These are phyloP conservation scores for Microtus ochrogaster DNA, from an alignment of 2,113 vertebrate species.

Conservation along the genomic window DNA sequence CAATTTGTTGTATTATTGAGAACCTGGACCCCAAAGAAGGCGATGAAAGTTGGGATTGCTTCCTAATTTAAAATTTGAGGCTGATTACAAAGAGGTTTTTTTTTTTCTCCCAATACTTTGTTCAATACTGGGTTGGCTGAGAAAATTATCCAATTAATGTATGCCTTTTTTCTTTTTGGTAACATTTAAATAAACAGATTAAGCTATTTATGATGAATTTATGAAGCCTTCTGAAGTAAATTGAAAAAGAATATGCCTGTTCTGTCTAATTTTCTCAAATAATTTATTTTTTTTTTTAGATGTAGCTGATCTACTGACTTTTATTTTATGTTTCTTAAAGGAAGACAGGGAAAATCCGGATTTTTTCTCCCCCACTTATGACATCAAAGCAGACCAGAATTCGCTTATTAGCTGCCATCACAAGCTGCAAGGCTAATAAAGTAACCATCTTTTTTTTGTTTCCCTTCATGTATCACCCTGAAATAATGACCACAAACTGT, in stretches of 20 bases:
- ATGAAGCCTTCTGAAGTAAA: slow-evolving; percentile 33
- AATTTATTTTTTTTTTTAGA: slow-evolving; percentile 32
- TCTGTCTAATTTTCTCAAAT: not conserved
- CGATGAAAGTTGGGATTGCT: slow-evolving; percentile 15
- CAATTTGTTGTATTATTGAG: slow-evolving; percentile 8
- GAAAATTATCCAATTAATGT: slow-evolving; percentile 48
- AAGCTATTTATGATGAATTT: slow-evolving; percentile 34
- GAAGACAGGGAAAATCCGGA: not conserved
- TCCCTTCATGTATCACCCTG: not conserved
- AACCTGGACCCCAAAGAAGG: not conserved
- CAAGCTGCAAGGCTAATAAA: slow-evolving; percentile 18
- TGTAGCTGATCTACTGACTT: slow-evolving; percentile 30
- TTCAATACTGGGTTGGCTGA: slow-evolving; percentile 33
- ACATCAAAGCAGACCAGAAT: not conserved
- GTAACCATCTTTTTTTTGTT: slow-evolving; percentile 29
- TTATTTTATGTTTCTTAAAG: slow-evolving; percentile 40
- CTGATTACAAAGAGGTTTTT: slow-evolving; percentile 24
- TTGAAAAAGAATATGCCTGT: slow-evolving; percentile 7
- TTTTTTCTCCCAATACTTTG: not conserved
- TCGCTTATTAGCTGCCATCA: slow-evolving; percentile 10
- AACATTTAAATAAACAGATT: slow-evolving; percentile 51
- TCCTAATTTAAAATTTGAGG: not conserved
- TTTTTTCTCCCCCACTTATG: not conserved
- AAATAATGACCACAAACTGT: not conserved
- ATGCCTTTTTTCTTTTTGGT: slow-evolving; percentile 1